These are phyloP conservation scores for Apteryx owenii DNA, from an alignment of 2,113 vertebrate genomes.

Conservation along the genomic window DNA sequence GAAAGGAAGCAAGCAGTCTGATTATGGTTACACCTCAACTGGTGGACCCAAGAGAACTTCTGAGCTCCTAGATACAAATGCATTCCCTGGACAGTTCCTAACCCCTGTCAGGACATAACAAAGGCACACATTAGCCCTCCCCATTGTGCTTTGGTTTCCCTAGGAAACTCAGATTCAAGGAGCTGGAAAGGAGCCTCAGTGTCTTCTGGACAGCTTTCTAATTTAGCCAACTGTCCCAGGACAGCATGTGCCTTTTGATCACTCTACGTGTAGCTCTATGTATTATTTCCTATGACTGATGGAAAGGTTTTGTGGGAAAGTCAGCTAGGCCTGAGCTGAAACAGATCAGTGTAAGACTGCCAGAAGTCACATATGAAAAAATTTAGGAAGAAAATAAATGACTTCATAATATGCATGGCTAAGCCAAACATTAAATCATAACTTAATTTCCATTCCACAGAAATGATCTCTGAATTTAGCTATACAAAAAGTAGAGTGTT, in stretches of 20 bases:
- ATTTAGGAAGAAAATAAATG: not conserved
- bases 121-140: not conserved
- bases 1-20: not conserved
- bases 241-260: not conserved
- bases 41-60: not conserved
- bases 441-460: not conserved
- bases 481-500: not conserved
- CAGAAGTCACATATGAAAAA: not conserved
- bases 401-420: not conserved
- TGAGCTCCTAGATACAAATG: not conserved
- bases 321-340: not conserved
- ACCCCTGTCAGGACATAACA: not conserved
- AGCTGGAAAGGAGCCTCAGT: not conserved
- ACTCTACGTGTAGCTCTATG: not conserved
- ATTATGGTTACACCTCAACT: rapidly evolving
- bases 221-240: not conserved
- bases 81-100: not conserved
- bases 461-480: not conserved
- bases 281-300: not conserved
- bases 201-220: not conserved
- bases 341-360: not conserved
- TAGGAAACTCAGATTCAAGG: not conserved
- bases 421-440: not conserved
- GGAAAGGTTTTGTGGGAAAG: not conserved
- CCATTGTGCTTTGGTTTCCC: not conserved